Conservation (phyloP, 2,797 vertebrate genomes). For the Enteromius radiatus region DNA sequence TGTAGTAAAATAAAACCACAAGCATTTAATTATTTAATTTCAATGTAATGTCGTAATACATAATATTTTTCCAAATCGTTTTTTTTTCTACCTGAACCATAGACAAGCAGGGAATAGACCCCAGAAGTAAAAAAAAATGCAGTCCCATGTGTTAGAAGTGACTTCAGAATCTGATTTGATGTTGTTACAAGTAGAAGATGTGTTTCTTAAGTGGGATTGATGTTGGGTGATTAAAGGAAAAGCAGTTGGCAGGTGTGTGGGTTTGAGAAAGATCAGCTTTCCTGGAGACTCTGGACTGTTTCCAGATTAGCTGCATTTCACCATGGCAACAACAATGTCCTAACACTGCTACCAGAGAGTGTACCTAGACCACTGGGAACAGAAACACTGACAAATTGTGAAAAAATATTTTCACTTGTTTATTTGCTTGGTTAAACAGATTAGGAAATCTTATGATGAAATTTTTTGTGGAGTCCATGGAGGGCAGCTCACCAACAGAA, state of each 20-base stretch:
- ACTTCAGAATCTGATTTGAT: background rate
- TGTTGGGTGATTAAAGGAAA: conserved; percentile 8
- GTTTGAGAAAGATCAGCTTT: conserved; percentile 8
- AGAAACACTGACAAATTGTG: background rate
- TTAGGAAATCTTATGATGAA: background rate
- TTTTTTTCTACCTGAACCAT: background rate
- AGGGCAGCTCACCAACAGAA: background rate
- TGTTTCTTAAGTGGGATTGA: conserved; percentile 22
- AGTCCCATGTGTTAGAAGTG: background rate
- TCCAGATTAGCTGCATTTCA: conserved; percentile 1
- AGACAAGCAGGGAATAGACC: no score
- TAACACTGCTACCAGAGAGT: background rate
- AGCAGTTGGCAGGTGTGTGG: conserved; percentile 6
- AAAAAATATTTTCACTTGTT: background rate
- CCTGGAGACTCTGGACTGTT: background rate
- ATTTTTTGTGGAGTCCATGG: background rate
- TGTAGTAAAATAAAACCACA: background rate
- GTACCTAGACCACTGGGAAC: background rate
- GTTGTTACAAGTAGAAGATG: background rate
- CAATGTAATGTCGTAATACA: background rate
- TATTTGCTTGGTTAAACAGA: background rate
- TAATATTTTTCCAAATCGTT: background rate
- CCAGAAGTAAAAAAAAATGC: background rate
- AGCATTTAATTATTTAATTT: background rate
- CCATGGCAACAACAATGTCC: conserved; percentile 2